Evolutionary conservation across 1,140 invertebrate genomes (phyloP).

Genomic region (Neodiprion fabricii): DNA sequence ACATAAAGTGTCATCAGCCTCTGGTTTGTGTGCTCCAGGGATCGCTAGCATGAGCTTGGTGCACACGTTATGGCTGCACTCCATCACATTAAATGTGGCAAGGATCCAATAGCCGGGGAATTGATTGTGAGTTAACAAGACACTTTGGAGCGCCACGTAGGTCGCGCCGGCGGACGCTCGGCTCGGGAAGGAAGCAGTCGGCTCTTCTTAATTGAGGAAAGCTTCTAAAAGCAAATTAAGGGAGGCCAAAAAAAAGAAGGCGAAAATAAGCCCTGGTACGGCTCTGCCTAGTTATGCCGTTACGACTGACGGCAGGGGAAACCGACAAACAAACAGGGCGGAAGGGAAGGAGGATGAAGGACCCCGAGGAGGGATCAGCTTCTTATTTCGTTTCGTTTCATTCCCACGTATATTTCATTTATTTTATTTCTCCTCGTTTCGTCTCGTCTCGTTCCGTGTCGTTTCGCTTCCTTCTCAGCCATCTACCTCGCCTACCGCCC

Average conservation of each 20-base stretch:
- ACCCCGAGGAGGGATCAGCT: neutral
- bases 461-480: neutral
- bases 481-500: neutral
- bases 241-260: neutral
- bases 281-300: neutral
- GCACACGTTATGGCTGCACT: too few relatives aligned
- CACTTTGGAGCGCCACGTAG: neutral
- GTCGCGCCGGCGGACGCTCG: too few relatives aligned
- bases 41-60: too few relatives aligned
- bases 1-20: too few relatives aligned
- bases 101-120: too few relatives aligned
- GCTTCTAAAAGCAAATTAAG: conserved; percentile 3
- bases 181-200: too few relatives aligned
- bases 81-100: too few relatives aligned
- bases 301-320: neutral
- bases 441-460: too few relatives aligned
- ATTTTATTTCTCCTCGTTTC: neutral
- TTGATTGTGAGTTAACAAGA: neutral
- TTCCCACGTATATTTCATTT: neutral
- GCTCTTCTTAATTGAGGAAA: neutral
- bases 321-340: neutral
- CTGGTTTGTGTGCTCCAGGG: too few relatives aligned
- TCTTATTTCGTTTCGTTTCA: neutral
- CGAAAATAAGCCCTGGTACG: neutral
- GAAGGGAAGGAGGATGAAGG: neutral